Evolutionary conservation across 2,888 invertebrate species (phyloP), one percentile per base, ranked within the genome.

Genomic region (Tetragnatha montana): DNA sequence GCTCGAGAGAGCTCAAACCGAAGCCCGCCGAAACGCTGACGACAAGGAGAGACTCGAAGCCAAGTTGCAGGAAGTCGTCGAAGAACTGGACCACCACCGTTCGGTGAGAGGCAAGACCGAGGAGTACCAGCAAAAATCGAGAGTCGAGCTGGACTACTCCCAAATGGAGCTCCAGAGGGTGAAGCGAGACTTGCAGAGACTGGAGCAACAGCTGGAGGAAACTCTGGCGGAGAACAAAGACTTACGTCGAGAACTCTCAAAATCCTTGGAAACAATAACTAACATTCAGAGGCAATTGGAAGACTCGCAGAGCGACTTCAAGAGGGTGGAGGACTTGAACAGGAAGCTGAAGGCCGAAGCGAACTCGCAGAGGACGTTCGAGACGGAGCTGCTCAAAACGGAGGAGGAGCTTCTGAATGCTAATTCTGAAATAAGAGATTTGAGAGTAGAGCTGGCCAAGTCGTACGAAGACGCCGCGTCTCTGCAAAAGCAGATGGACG

Each of bases 311-410:
- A 87, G 51, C 76, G 92, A 97, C 93, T 94, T 97, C 91, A 97
- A 97, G 93, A 95, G 96, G 93, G 96, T 96, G 92, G 95, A 96
- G 88, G 96, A 96, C 92, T 96, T 97, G 92, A 93, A 96, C 69
- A 73, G 87, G 22, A 87, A 91, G 51, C 21, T 91, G 21, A 88
- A 91, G 51, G 68, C 88, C 6, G 91, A 88, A 85, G 91, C 81
- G 35, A 91, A 78, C 68, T 85, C 85, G 8, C 91, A 91, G 69
- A 79, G 91, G 78, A 88, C 88, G 8, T 88, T 88, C 47, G 91
- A 91, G 69, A 88, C 88, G 12, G 88, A 88, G 81, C 91, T 88
- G 73, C 86, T 85, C 51, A 88, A 91, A 82, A 81, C 87, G 4
- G 91, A 91, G 74, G 88, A 91, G 76, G 90, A 90, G 73, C 81